phyloP scores from a whole-genome alignment of 2,113 vertebrate species.

The Meles meles region DNA sequence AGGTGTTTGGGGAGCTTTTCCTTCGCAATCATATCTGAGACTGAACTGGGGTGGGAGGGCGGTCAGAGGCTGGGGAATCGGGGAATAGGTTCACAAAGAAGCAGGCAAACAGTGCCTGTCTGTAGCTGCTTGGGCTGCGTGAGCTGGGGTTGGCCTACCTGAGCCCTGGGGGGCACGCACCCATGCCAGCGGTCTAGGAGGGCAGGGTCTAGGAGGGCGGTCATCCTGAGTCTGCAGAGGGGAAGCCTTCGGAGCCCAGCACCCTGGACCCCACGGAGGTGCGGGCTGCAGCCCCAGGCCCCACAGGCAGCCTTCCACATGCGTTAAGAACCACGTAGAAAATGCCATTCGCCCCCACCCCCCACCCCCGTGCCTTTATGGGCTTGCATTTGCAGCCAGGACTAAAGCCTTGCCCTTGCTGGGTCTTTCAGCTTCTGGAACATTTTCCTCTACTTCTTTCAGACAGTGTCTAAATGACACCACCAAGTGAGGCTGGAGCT shows the following conservation, averaged over 20 bases:
- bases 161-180: neutral
- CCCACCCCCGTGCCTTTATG: neutral
- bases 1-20: neutral
- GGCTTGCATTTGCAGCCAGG: neutral
- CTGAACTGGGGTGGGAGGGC: neutral
- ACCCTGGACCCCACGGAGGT: neutral
- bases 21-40: neutral
- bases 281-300: accelerated
- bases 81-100: neutral
- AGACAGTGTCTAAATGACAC: neutral
- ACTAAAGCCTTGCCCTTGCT: neutral
- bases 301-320: neutral
- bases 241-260: neutral
- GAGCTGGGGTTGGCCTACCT: neutral
- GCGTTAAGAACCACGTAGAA: accelerated
- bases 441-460: neutral
- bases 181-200: accelerated
- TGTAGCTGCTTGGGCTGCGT: too few relatives aligned
- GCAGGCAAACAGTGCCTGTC: neutral
- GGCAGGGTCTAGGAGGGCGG: accelerated
- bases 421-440: neutral
- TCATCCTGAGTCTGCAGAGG: neutral
- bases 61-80: too few relatives aligned
- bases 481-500: neutral
- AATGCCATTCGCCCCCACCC: neutral